Base-by-base conservation (phyloP, 2,797 vertebrate genomes). In the Sylvia borin region DNA sequence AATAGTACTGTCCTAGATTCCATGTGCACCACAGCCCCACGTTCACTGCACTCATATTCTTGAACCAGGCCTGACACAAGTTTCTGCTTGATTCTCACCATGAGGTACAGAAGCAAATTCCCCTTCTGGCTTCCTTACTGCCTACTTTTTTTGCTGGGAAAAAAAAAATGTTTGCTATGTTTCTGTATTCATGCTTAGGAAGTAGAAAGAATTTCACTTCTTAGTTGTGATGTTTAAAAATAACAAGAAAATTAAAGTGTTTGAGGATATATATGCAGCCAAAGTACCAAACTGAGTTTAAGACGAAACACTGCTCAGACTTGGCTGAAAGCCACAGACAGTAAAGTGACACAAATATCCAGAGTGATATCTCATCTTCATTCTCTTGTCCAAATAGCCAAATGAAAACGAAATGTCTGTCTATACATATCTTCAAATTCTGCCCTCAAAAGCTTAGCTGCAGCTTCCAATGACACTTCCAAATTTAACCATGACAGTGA, bases 1-100 rank as follows among this genome's bases (percentile, higher is more conserved):
- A 91, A 79, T 10, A 55, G 53, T 70, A 61, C 84, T 84, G 93
- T 54, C 96, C 95, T 58, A 95, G 73, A 94, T 96, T 88, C 57
- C 27, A 11, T 3, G 38, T 7, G 38, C 62, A 54, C 68, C 67
- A 75, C 80, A 65, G 62, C 84, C 74, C 43, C 77, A 47, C 0
- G 4, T 55, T 72, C 73, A 34, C 20, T 65, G 64, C 73, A 31
- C 40, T 66, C 43, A 2, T 20, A 31, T 62, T 87, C 74, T 58
- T 82, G 31, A 82, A 38, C 40, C 31, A 62, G 36, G 36, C 55
- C 77, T 89, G 64, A 67, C 51, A 51, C 22, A 47, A 90, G 51
- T 60, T 94, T 76, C 77, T 89, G 65, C 71, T 62, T 34, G 36
- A 79, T 87, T 85, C 40, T 73, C 58, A 79, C 60, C 26, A 34